Percentiles rank a stretch among this genome's conserved stretches.
Conservation (phyloP, 2,888 invertebrate species). For the Drepana falcataria region DNA sequence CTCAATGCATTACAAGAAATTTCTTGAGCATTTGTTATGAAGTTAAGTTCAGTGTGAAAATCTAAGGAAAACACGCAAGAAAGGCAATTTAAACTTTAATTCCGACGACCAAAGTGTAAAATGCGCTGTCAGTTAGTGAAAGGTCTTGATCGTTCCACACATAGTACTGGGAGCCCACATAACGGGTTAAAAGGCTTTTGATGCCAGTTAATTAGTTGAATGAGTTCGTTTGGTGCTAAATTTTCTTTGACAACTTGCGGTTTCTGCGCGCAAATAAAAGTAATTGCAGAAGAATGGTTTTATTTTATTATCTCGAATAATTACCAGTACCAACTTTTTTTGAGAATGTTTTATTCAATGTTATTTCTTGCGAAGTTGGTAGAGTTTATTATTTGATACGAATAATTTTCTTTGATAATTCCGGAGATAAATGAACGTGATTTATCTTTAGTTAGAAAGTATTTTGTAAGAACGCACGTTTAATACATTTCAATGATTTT, state of each 20-base stretch:
- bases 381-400: background rate
- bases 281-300: background rate
- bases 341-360: background rate
- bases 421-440: too few relatives aligned
- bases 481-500: too few relatives aligned
- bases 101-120: conserved; percentile 12
- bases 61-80: conserved; percentile 14
- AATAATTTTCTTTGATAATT: too few relatives aligned
- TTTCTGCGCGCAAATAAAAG: background rate
- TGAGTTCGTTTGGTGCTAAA: conserved; percentile 24
- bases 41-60: conserved; percentile 23
- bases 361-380: background rate
- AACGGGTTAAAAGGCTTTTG: conserved; percentile 30
- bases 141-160: conserved; percentile 1
- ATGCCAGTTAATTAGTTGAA: conserved; percentile 42
- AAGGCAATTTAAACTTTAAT: conserved; percentile 16
- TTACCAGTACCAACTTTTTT: background rate
- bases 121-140: conserved; percentile 11
- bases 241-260: conserved; percentile 1
- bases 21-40: conserved; percentile 26
- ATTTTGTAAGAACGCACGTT: too few relatives aligned
- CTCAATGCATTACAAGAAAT: conserved; percentile 27
- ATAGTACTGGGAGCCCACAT: conserved; percentile 14
- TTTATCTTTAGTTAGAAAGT: too few relatives aligned
- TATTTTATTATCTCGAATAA: background rate